phyloP scores from a whole-genome alignment of 2,797 vertebrate genomes.

The Coregonus suidteri region DNA sequence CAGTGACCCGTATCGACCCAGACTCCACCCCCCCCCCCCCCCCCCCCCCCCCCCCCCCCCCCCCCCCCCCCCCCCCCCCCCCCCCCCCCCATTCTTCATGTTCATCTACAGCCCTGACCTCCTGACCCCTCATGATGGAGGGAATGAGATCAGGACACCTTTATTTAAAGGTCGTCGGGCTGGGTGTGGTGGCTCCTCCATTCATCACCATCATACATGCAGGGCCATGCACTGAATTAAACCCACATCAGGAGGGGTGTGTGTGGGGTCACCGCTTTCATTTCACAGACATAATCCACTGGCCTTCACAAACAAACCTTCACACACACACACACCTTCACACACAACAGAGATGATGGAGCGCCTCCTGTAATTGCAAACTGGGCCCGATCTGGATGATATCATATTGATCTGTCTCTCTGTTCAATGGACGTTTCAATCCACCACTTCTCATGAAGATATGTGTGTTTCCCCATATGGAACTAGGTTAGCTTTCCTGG shows the following conservation, averaged over 20 bases:
- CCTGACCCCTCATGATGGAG: background rate
- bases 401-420: background rate
- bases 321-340: background rate
- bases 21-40: no score
- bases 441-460: background rate
- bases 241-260: no score
- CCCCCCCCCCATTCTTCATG: no score
- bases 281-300: background rate
- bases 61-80: no score
- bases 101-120: no score
- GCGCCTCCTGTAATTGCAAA: no score
- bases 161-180: conserved; percentile 15
- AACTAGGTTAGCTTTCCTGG: background rate
- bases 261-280: background rate
- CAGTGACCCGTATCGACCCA: no score
- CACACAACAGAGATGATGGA: conserved; percentile 4
- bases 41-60: accelerated
- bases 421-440: background rate
- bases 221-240: conserved; percentile 12
- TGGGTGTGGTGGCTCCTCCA: conserved; percentile 19
- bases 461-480: background rate
- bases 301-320: conserved; percentile 13
- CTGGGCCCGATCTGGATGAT: background rate
- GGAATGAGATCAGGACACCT: no score
- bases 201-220: conserved; percentile 47